Percentiles rank a stretch among this genome's conserved stretches.
Evolutionary conservation across 2,113 vertebrate genomes (phyloP).

Genomic region (Spermophilus dauricus): DNA sequence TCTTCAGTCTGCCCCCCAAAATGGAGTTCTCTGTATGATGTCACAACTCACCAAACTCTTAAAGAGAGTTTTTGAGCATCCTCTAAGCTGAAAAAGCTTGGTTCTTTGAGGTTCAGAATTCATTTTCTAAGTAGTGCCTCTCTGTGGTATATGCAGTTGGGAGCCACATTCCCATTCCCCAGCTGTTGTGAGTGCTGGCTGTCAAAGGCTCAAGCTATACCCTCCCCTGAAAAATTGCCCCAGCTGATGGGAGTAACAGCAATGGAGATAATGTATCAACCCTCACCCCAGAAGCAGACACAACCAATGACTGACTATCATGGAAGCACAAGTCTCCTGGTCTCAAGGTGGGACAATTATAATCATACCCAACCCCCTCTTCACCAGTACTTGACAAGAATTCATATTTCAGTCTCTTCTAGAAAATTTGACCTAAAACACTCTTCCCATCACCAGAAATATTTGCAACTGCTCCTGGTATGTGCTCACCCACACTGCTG

Average conservation of each 20-base stretch:
- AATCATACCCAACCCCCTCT: not conserved
- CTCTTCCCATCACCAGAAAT: not conserved
- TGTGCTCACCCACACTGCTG: not conserved
- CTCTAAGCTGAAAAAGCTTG: not conserved
- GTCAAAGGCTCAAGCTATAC: not conserved
- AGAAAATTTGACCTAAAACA: conserved; percentile 52
- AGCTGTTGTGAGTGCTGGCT: not conserved
- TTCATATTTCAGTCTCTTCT: not conserved
- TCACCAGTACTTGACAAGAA: not conserved
- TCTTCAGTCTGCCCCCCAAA: not conserved
- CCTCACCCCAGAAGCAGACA: not conserved
- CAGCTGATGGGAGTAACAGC: not conserved
- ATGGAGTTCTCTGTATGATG: not conserved
- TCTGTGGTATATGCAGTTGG: not conserved
- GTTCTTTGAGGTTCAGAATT: conserved; percentile 56
- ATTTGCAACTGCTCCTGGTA: not conserved
- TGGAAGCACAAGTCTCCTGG: not conserved
- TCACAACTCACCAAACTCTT: not conserved
- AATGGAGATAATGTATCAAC: not conserved
- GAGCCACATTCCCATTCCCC: not conserved
- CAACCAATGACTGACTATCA: not conserved
- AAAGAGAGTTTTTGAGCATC: not conserved
- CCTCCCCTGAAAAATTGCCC: not conserved
- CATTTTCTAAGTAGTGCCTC: not conserved
- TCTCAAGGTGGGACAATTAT: not conserved